These are phyloP conservation scores for Scaptomyza parva DNA, from an alignment of 2,888 invertebrate genomes.

Conservation along the genomic window DNA sequence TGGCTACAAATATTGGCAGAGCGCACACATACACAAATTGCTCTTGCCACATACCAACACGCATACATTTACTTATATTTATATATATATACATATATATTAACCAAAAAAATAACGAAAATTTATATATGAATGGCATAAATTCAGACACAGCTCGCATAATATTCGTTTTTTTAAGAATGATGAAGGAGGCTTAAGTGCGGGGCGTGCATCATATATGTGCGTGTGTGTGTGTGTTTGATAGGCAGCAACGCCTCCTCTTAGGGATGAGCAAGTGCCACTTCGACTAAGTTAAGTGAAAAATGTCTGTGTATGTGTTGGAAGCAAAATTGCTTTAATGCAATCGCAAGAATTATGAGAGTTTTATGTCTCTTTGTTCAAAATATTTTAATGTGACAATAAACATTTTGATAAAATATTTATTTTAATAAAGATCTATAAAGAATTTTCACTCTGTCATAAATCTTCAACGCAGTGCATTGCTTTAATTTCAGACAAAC, in stretches of 20 bases:
- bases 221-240: not conserved
- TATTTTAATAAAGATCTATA: no score
- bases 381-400: conserved; percentile 7
- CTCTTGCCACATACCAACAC: conserved; percentile 10
- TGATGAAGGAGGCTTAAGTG: conserved; percentile 33
- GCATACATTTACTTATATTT: conserved; percentile 21
- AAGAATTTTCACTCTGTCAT: conserved; percentile 1
- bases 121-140: conserved; percentile 39
- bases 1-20: conserved; percentile 52
- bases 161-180: conserved; percentile 57
- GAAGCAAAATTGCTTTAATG: conserved; percentile 44
- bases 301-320: conserved; percentile 27
- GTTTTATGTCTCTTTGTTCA: not conserved
- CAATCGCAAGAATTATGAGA: conserved; percentile 23
- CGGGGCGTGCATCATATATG: conserved; percentile 1
- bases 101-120: conserved; percentile 9
- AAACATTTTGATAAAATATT: no score
- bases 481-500: conserved; percentile 40
- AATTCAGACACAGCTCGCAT: conserved; percentile 58
- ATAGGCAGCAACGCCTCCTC: not conserved
- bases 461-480: conserved; percentile 15
- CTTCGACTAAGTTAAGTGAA: conserved; percentile 54
- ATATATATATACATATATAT: no score
- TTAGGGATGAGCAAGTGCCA: conserved; percentile 11
- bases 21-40: conserved; percentile 49